phyloP scores from a whole-genome alignment of 64 coral and sea anemone genomes.

The Pocillopora verrucosa region DNA sequence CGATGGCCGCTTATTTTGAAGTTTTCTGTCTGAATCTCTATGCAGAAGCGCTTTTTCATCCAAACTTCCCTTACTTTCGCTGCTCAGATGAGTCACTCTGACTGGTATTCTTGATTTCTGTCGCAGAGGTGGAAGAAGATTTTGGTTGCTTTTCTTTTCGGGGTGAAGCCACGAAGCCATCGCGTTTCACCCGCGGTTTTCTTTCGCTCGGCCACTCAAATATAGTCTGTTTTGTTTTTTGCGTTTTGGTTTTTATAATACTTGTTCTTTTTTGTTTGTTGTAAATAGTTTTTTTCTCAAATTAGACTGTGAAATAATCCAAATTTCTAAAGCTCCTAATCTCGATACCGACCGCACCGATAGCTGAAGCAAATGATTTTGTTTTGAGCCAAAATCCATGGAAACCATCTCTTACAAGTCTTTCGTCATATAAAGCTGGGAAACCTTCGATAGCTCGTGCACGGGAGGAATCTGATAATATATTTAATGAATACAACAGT shows the following conservation, averaged over 20 bases:
- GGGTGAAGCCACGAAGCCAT: not conserved
- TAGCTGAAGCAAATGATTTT: conserved; percentile 23
- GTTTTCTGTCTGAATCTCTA: not conserved
- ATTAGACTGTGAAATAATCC: not conserved
- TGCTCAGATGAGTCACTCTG: not conserved
- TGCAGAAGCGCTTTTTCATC: not conserved
- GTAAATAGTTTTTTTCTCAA: not conserved
- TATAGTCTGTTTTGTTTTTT: not conserved
- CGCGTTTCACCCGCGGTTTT: not conserved
- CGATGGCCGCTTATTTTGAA: not conserved
- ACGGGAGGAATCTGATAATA: not conserved
- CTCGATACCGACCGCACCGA: conserved; percentile 2
- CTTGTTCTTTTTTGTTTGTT: not conserved
- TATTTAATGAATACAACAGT: too few relatives aligned
- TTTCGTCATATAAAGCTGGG: conserved; percentile 7
- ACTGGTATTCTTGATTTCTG: conserved; percentile 2
- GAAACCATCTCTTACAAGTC: not conserved
- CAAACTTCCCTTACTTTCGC: not conserved
- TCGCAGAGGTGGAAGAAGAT: not conserved
- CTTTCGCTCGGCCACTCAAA: not conserved
- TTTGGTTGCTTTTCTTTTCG: too few relatives aligned
- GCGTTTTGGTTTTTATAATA: not conserved
- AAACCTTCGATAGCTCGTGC: not conserved
- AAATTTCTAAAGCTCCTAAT: not conserved
- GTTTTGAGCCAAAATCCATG: not conserved